Evolutionary conservation across 2,888 invertebrate genomes (phyloP).

Genomic region (Platerodrilus igneus): DNA sequence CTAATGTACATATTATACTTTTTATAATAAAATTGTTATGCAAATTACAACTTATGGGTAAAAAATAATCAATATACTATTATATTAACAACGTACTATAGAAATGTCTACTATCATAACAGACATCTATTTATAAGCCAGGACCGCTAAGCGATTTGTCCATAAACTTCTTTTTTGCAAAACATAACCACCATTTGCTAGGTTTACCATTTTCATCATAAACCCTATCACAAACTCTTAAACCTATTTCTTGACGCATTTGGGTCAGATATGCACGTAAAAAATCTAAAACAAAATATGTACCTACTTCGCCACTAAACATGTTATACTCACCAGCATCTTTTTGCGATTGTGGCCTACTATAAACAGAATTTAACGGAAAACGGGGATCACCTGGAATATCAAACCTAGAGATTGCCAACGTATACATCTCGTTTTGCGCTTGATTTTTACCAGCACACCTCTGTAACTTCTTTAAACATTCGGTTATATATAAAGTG

Average conservation of each 20-base stretch:
- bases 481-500: slow-evolving; percentile 96
- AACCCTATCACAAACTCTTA: slow-evolving; percentile 86
- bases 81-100: too few relatives aligned
- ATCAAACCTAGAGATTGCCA: slow-evolving; percentile 92
- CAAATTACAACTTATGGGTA: too few relatives aligned
- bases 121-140: slow-evolving; percentile 78
- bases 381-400: slow-evolving; percentile 94
- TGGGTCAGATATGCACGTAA: slow-evolving; percentile 93
- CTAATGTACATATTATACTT: too few relatives aligned
- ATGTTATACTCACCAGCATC: slow-evolving; percentile 66
- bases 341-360: slow-evolving; percentile 69
- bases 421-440: slow-evolving; percentile 90
- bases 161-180: slow-evolving; percentile 99
- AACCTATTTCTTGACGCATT: slow-evolving; percentile 90
- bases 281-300: slow-evolving; percentile 59
- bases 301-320: background rate
- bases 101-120: too few relatives aligned
- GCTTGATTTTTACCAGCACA: slow-evolving; percentile 87
- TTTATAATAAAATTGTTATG: too few relatives aligned
- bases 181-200: slow-evolving; percentile 99
- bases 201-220: slow-evolving; percentile 92
- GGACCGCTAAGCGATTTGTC: slow-evolving; percentile 93
- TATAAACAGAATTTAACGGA: slow-evolving; percentile 93
- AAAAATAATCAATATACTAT: too few relatives aligned
- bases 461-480: slow-evolving; percentile 88